Evolutionary conservation across 2,113 vertebrate species (phyloP).

Genomic region (Phalacrocorax carbo): DNA sequence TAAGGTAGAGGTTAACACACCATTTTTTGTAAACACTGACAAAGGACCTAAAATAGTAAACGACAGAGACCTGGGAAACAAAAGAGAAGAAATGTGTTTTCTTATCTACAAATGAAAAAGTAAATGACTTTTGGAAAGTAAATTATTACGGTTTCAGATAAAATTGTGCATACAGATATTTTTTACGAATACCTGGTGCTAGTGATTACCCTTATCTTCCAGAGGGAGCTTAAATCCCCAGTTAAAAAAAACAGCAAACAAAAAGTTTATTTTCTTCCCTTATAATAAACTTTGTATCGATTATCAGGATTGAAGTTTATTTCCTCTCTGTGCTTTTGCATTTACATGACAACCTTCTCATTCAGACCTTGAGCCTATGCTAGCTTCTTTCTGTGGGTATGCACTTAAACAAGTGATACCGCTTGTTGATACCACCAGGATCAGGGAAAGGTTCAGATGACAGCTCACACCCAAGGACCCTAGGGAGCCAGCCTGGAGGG

Average conservation of each 20-base stretch:
- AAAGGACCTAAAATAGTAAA: not conserved
- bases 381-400: not conserved
- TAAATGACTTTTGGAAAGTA: not conserved
- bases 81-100: not conserved
- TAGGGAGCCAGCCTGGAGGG: not conserved
- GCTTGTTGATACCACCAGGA: not conserved
- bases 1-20: not conserved
- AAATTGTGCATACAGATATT: not conserved
- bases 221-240: not conserved
- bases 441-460: not conserved
- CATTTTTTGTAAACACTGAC: not conserved
- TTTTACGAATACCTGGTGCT: not conserved
- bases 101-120: not conserved
- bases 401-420: not conserved
- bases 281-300: not conserved
- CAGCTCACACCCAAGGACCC: not conserved
- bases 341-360: not conserved
- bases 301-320: not conserved
- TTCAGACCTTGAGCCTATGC: not conserved
- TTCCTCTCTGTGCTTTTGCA: not conserved
- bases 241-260: not conserved
- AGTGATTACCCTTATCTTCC: not conserved
- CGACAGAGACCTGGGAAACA: not conserved
- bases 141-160: not conserved
- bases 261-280: not conserved